Percentiles rank a stretch among this genome's conserved stretches.
phyloP scores from a whole-genome alignment of 1,140 invertebrate species.

The Dendrolimus kikuchii region DNA sequence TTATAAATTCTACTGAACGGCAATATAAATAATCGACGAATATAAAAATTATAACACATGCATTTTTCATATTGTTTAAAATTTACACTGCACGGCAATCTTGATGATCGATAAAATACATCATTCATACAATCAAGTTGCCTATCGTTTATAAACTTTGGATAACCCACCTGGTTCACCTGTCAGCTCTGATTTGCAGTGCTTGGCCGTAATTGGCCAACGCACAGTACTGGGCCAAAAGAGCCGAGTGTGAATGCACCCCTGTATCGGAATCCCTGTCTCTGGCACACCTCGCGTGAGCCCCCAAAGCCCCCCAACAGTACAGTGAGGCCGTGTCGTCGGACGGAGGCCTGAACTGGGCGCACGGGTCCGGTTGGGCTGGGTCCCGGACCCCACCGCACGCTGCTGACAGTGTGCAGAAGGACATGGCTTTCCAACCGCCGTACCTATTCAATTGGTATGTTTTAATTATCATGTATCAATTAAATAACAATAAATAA shows the following conservation, averaged over 20 bases:
- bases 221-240: constrained; percentile 45
- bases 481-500: not conserved
- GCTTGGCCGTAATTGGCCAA: constrained; percentile 36
- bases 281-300: constrained; percentile 37
- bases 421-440: constrained; percentile 48
- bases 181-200: constrained; percentile 23
- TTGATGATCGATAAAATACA: too few species aligned
- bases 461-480: not conserved
- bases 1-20: too few species aligned
- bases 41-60: too few species aligned
- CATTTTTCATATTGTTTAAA: too few species aligned
- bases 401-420: constrained; percentile 52
- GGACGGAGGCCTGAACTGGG: constrained; percentile 20
- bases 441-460: constrained; percentile 32
- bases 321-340: constrained; percentile 36
- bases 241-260: constrained; percentile 26
- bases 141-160: not conserved
- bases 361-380: constrained; percentile 24
- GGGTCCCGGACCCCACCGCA: constrained; percentile 47
- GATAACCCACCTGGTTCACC: constrained; percentile 28
- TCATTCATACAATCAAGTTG: too few species aligned
- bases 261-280: constrained; percentile 9
- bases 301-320: constrained; percentile 43
- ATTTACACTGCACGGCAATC: too few species aligned
- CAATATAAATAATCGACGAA: too few species aligned